These are phyloP conservation scores for Eristalinus sepulchralis DNA, from an alignment of 2,888 invertebrate species.

Conservation along the genomic window DNA sequence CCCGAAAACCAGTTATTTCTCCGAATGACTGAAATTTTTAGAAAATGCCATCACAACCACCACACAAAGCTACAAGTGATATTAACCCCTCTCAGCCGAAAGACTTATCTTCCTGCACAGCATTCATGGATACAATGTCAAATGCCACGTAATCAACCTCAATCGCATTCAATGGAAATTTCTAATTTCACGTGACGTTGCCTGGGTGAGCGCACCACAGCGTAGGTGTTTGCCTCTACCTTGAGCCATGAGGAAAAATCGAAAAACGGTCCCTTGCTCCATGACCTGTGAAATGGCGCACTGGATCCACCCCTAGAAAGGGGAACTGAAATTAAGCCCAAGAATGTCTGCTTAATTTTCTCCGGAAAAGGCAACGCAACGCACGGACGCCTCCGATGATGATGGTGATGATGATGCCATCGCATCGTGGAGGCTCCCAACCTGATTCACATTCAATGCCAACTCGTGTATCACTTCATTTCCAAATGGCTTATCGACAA, in stretches of 20 bases:
- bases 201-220: neutral
- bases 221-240: neutral
- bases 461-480: neutral
- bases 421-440: neutral
- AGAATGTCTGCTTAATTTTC: constrained; percentile 43
- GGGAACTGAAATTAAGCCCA: constrained; percentile 36
- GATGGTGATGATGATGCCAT: constrained; percentile 4
- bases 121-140: neutral
- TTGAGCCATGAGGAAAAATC: constrained; percentile 2
- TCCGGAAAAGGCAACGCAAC: constrained; percentile 9
- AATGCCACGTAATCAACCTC: neutral
- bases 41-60: neutral
- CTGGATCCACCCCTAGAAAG: constrained; percentile 2
- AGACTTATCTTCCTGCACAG: neutral
- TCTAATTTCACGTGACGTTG: neutral
- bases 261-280: constrained; percentile 30
- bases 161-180: constrained; percentile 10
- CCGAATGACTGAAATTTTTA: no score
- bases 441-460: constrained; percentile 13
- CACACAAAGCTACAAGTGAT: neutral
- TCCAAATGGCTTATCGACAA: neutral
- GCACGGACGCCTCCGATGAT: constrained; percentile 26
- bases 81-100: neutral
- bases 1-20: no score
- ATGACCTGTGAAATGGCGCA: constrained; percentile 55